Evolutionary conservation across 2,113 vertebrate species (phyloP).

Genomic region (Prunella fulvescens): DNA sequence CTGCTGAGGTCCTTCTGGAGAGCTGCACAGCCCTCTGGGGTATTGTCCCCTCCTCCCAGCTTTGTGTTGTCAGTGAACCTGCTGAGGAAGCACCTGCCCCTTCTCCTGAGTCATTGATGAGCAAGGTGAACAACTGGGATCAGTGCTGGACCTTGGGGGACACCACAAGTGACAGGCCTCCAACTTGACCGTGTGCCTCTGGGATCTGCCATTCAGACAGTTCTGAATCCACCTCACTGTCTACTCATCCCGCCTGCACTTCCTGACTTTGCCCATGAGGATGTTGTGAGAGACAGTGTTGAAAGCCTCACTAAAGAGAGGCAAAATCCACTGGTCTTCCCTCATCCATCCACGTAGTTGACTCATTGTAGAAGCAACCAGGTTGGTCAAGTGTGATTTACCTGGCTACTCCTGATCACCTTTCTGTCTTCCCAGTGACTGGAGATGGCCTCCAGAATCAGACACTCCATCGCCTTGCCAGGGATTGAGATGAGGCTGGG

Average conservation of each 20-base stretch:
- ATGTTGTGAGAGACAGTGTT: neutral
- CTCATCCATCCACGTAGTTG: neutral
- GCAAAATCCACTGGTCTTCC: neutral
- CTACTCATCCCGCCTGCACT: neutral
- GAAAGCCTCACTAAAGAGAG: neutral
- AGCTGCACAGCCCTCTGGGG: neutral
- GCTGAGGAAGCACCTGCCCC: neutral
- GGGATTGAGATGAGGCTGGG: neutral
- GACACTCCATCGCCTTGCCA: neutral
- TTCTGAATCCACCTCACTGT: neutral
- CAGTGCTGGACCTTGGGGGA: neutral
- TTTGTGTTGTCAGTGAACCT: neutral
- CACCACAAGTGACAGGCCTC: neutral
- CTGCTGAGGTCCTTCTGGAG: neutral
- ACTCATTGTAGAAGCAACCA: neutral
- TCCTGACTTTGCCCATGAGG: neutral
- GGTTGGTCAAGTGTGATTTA: neutral
- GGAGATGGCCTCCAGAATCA: neutral
- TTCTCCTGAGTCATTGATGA: neutral
- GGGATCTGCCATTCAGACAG: neutral
- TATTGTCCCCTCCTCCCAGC: neutral
- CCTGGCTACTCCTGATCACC: neutral
- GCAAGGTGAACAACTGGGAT: neutral
- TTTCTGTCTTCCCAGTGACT: neutral
- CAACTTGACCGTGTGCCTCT: neutral